Evolutionary conservation across 53 echinoderm and acorn worm species (phyloP).

Genomic region (Patiria pectinifera): DNA sequence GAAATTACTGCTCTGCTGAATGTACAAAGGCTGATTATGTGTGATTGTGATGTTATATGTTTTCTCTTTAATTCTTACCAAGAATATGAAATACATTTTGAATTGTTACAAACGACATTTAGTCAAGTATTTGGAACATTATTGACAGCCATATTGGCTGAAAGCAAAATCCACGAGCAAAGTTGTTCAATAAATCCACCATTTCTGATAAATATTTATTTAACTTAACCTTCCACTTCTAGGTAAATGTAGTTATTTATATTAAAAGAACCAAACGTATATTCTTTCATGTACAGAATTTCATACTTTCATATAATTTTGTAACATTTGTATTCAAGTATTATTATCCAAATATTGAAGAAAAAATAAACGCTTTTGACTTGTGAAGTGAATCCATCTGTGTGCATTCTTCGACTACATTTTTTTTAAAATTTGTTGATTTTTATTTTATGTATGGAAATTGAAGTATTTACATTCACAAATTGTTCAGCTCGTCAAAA

Average conservation of each 20-base stretch:
- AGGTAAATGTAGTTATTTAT: conserved; percentile 49
- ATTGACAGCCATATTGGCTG: conserved; percentile 1
- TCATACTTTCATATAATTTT: conserved; percentile 21
- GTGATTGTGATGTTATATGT: neutral
- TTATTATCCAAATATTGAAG: conserved; percentile 11
- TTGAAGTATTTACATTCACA: neutral
- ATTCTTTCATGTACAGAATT: conserved; percentile 53
- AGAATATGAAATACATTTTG: neutral
- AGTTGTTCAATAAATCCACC: conserved; percentile 2
- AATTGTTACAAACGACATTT: neutral
- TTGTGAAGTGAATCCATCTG: neutral
- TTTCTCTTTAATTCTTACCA: neutral
- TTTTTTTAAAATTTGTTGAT: neutral
- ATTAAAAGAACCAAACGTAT: conserved; percentile 17
- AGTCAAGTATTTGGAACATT: neutral
- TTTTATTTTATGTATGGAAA: neutral
- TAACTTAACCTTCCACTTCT: neutral
- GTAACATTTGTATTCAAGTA: conserved; percentile 41
- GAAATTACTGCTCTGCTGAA: neutral
- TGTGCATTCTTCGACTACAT: neutral
- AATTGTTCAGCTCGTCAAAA: too few species aligned
- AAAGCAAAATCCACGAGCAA: neutral
- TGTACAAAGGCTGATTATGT: neutral
- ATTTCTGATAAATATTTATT: conserved; percentile 33
- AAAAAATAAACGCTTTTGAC: conserved; percentile 1